Evolutionary conservation across 2,113 vertebrate species (phyloP).

Genomic region (Oophaga pumilio): DNA sequence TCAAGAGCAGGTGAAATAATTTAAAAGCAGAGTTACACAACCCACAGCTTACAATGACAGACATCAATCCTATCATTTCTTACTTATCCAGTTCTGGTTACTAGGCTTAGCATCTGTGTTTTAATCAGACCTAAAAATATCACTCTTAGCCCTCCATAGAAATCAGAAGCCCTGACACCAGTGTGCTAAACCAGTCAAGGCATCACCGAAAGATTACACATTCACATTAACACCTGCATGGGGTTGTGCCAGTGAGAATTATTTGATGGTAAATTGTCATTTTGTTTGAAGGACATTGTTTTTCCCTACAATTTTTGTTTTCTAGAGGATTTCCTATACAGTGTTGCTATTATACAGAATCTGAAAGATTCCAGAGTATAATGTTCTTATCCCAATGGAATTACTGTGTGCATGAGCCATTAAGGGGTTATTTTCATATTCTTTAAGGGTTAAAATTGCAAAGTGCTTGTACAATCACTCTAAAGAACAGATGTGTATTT

Average conservation of each 20-base stretch:
- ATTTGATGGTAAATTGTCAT: not conserved
- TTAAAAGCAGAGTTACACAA: not conserved
- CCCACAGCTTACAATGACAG: not conserved
- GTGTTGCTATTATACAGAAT: too few relatives aligned
- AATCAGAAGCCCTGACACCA: not conserved
- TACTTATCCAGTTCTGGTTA: slow-evolving; percentile 7
- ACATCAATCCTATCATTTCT: slow-evolving; percentile 2
- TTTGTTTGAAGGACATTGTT: not conserved
- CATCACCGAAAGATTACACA: not conserved
- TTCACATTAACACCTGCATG: not conserved
- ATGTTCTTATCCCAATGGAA: too few relatives aligned
- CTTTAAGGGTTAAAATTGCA: too few relatives aligned
- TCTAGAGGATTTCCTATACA: not conserved
- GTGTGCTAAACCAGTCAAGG: not conserved
- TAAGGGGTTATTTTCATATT: too few relatives aligned
- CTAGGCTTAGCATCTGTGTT: slow-evolving; percentile 9
- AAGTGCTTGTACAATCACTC: too few relatives aligned
- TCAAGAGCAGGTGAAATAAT: not conserved
- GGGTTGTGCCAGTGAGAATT: not conserved
- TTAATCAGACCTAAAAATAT: not conserved
- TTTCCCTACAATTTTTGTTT: not conserved
- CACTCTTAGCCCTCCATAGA: not conserved
- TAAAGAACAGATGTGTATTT: too few relatives aligned
- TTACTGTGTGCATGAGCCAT: too few relatives aligned
- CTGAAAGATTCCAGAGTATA: too few relatives aligned